A percentile compares a stretch with the other conserved stretches of the same genome.
phyloP scores from a whole-genome alignment of 2,113 vertebrate genomes.

The Erpornis zantholeuca region DNA sequence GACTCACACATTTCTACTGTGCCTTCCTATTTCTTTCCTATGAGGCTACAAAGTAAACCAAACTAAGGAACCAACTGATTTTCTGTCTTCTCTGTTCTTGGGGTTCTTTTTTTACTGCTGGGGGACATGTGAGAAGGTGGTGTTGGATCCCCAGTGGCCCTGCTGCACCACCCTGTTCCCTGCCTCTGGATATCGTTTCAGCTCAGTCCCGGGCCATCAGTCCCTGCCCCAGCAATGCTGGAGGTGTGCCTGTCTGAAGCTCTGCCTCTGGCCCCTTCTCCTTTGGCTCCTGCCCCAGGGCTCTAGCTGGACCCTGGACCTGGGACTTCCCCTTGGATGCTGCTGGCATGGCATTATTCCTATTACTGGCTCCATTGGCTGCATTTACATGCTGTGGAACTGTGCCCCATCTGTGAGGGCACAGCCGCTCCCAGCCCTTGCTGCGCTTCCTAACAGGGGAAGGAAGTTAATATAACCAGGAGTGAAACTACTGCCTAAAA shows the following conservation, averaged over 20 bases:
- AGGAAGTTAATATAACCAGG: background rate
- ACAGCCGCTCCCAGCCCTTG: background rate
- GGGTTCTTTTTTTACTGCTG: background rate
- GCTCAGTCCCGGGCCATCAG: background rate
- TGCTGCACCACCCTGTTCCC: background rate
- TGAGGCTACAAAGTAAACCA: background rate
- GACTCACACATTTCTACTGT: background rate
- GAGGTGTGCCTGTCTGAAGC: background rate
- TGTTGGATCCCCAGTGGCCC: too few relatives aligned
- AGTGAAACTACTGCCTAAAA: background rate
- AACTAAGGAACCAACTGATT: background rate
- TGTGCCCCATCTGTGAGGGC: background rate
- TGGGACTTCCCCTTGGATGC: background rate
- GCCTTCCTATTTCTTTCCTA: background rate
- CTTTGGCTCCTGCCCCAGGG: rapidly evolving
- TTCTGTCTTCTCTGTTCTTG: background rate
- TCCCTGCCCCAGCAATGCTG: background rate
- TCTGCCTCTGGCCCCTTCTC: background rate
- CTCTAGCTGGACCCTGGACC: background rate
- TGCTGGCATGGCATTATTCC: rapidly evolving
- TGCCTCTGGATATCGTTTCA: background rate
- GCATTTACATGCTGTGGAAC: background rate
- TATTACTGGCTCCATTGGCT: background rate
- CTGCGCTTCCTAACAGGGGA: background rate
- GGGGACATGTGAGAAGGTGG: background rate